Evolutionary conservation across 1,140 invertebrate species (phyloP).

Genomic region (Polyergus mexicanus): DNA sequence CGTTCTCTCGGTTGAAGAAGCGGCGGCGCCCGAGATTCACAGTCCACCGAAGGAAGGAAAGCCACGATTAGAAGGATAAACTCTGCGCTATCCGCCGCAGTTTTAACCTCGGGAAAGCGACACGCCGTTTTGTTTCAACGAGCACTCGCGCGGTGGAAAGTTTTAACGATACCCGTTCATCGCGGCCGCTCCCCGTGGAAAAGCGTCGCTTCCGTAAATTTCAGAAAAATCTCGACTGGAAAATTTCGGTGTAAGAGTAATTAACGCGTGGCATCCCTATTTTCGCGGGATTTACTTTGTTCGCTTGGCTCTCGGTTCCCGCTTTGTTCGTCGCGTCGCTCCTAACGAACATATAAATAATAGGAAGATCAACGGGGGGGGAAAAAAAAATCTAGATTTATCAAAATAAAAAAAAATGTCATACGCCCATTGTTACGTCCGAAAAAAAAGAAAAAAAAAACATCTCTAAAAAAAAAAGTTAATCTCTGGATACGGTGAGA

Average conservation of each 20-base stretch:
- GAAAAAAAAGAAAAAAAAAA: too few relatives aligned
- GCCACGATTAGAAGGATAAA: conserved; percentile 31
- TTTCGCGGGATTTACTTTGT: conserved; percentile 57
- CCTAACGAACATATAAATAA: conserved; percentile 29
- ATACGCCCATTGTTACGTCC: neutral
- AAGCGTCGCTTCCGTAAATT: conserved; percentile 57
- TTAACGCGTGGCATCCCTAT: conserved; percentile 51
- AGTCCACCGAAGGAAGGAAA: conserved; percentile 46
- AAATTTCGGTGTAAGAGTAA: conserved; percentile 64
- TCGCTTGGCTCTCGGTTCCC: conserved; percentile 39
- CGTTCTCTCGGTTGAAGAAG: neutral
- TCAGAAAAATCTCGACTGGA: conserved; percentile 63
- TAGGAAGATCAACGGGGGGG: neutral
- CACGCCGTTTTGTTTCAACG: conserved; percentile 51
- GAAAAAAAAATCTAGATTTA: neutral
- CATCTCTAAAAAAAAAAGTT: too few relatives aligned
- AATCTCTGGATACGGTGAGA: neutral
- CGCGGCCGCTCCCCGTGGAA: conserved; percentile 35
- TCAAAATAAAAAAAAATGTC: conserved; percentile 7
- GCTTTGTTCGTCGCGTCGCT: conserved; percentile 48
- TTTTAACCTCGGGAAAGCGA: conserved; percentile 59
- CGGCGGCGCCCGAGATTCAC: conserved; percentile 23
- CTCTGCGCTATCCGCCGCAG: conserved; percentile 27
- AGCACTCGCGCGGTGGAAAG: conserved; percentile 45
- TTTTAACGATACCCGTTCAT: conserved; percentile 61